Conservation (phyloP, 2,888 invertebrate species). For the Stenodema calcarata region DNA sequence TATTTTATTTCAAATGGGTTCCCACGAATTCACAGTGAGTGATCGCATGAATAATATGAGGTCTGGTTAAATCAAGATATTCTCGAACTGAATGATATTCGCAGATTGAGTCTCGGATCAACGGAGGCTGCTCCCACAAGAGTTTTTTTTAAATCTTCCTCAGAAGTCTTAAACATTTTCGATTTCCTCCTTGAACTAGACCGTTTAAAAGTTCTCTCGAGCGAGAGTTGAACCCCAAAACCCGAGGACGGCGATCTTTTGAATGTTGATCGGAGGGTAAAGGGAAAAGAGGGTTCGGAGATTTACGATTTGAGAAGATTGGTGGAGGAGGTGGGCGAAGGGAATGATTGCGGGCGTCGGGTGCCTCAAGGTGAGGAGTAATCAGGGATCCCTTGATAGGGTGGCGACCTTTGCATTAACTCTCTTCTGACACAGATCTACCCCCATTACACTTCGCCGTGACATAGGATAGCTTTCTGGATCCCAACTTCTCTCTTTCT, state of each 20-base stretch:
- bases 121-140: not conserved
- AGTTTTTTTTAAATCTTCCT: not conserved
- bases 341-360: constrained; percentile 18
- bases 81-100: too few species aligned
- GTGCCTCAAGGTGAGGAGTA: constrained; percentile 13
- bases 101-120: not conserved
- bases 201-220: not conserved
- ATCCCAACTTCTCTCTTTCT: not conserved
- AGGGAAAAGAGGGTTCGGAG: constrained; percentile 10
- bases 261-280: constrained; percentile 15
- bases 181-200: not conserved
- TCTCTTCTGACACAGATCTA: constrained; percentile 41
- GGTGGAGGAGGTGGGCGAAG: not conserved
- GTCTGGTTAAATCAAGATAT: too few species aligned
- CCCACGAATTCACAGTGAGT: too few species aligned
- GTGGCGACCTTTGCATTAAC: constrained; percentile 45
- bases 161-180: not conserved
- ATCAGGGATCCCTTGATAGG: constrained; percentile 38
- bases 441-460: constrained; percentile 4
- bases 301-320: constrained; percentile 30
- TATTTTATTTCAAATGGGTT: too few species aligned
- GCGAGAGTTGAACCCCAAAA: not conserved
- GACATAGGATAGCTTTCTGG: not conserved
- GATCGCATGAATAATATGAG: too few species aligned
- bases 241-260: constrained; percentile 4